Percentiles rank a stretch among this genome's conserved stretches.
phyloP scores from a whole-genome alignment of 1,140 invertebrate species.

The Eumeta japonica region DNA sequence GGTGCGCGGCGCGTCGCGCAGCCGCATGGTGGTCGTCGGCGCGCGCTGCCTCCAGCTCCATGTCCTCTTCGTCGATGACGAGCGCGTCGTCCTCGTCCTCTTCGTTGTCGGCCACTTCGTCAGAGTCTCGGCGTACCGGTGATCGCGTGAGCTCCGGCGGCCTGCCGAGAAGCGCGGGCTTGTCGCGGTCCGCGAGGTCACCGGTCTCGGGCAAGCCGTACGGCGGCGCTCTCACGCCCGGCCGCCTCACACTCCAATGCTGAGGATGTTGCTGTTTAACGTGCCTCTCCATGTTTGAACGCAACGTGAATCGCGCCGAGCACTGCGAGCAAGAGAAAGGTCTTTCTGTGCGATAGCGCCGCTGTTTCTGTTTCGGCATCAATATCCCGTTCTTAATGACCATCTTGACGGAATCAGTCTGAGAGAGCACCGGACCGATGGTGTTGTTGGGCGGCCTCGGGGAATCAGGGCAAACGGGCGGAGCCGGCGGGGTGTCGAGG shows the following conservation, averaged over 20 bases:
- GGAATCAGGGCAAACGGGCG: slow-evolving; percentile 38
- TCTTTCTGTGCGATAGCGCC: slow-evolving; percentile 85
- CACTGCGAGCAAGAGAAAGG: slow-evolving; percentile 88
- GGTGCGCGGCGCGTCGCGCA: slow-evolving; percentile 55
- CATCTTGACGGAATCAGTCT: slow-evolving; percentile 76
- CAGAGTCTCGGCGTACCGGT: slow-evolving; percentile 51
- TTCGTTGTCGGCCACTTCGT: slow-evolving; percentile 64
- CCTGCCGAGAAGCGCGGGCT: slow-evolving; percentile 75
- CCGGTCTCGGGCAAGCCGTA: slow-evolving; percentile 39
- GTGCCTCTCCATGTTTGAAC: slow-evolving; percentile 91
- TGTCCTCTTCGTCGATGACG: slow-evolving; percentile 68
- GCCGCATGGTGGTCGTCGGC: slow-evolving; percentile 50
- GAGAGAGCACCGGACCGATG: slow-evolving; percentile 30
- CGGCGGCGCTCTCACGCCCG: slow-evolving; percentile 49
- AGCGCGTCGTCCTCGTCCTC: slow-evolving; percentile 66
- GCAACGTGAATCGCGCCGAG: slow-evolving; percentile 81
- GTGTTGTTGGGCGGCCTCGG: slow-evolving; percentile 31
- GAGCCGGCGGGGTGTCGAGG: slow-evolving; percentile 28
- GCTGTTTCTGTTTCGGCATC: slow-evolving; percentile 88
- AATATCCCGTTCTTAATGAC: slow-evolving; percentile 86
- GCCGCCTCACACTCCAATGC: slow-evolving; percentile 76
- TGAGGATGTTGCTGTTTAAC: slow-evolving; percentile 92
- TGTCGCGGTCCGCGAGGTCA: slow-evolving; percentile 71
- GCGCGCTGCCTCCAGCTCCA: slow-evolving; percentile 32
- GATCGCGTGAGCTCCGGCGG: slow-evolving; percentile 66